phyloP scores from a whole-genome alignment of 2,888 invertebrate genomes.

The Celastrina argiolus region DNA sequence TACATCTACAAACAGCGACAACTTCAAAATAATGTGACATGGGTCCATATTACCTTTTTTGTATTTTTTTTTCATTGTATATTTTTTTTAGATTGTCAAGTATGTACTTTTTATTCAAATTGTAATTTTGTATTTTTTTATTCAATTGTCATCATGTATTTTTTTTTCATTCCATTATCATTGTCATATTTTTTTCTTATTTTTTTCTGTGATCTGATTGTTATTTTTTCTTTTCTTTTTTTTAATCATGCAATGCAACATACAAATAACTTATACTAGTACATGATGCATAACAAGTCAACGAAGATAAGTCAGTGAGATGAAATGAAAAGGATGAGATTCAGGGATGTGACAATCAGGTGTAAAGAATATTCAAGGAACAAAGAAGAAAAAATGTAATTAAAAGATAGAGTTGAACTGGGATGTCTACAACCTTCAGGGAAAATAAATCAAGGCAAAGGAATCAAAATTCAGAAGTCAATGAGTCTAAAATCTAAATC shows the following conservation, averaged over 20 bases:
- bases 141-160: background rate
- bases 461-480: no score
- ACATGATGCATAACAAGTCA: background rate
- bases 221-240: background rate
- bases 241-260: background rate
- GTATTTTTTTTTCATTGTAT: slow-evolving; percentile 30
- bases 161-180: background rate
- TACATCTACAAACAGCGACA: slow-evolving; percentile 66
- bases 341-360: no score
- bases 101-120: background rate
- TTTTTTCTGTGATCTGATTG: background rate
- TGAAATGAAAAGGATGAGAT: background rate
- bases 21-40: slow-evolving; percentile 32
- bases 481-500: no score
- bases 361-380: no score
- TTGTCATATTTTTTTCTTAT: background rate
- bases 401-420: no score
- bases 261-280: background rate
- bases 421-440: no score
- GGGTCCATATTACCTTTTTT: background rate
- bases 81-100: background rate
- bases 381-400: no score
- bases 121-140: background rate
- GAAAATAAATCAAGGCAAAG: no score
- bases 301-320: background rate